phyloP scores from a whole-genome alignment of 2,113 vertebrate genomes.

The Progne subis region DNA sequence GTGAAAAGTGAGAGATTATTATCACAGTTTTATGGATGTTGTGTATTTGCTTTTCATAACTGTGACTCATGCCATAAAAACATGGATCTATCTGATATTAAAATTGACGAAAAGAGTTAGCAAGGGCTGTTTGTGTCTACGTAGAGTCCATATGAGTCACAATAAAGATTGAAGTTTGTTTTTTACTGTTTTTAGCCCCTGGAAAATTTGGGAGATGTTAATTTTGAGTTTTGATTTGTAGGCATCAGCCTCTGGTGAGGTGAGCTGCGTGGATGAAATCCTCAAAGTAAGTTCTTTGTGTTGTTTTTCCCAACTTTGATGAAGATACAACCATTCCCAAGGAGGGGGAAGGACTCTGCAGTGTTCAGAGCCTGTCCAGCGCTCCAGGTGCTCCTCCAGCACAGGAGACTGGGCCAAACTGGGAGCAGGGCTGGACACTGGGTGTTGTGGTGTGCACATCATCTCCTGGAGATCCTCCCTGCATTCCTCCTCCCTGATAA shows the following conservation, averaged over 20 bases:
- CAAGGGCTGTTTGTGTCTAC: background rate
- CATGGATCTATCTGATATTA: background rate
- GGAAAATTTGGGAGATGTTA: background rate
- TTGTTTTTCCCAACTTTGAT: background rate
- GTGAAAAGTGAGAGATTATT: background rate
- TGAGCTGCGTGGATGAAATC: conserved; percentile 98
- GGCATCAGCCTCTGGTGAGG: conserved; percentile 89
- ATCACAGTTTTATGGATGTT: background rate
- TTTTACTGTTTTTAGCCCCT: conserved; percentile 3
- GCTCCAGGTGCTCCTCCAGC: background rate
- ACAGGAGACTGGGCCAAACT: background rate
- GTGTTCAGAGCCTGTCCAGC: background rate
- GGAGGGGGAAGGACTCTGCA: background rate
- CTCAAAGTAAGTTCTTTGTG: conserved; percentile 85
- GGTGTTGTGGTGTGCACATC: background rate
- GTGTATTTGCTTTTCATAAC: background rate
- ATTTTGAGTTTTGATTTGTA: conserved; percentile 67
- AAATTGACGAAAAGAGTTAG: background rate
- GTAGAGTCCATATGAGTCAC: background rate
- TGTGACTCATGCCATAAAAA: conserved; percentile 14
- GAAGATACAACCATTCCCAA: background rate
- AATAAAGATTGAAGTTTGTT: background rate
- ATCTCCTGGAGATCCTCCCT: background rate
- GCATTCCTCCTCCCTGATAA: background rate
- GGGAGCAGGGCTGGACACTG: background rate